A percentile compares a stretch with the other conserved stretches of the same genome.
phyloP scores from a whole-genome alignment of 2,888 invertebrate species.

The Steromphala cineraria region DNA sequence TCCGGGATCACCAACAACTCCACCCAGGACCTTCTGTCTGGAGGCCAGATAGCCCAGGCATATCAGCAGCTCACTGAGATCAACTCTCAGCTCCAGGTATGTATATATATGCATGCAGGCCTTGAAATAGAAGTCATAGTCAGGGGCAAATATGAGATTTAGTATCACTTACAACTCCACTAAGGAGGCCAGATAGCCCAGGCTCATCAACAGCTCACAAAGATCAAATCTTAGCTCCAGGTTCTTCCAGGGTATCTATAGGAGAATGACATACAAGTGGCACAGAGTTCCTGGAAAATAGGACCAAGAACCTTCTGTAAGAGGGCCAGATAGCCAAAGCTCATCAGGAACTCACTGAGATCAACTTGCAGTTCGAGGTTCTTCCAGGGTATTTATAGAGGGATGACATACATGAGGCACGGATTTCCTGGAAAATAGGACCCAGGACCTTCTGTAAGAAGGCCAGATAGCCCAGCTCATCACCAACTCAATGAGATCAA shows the following conservation, averaged over 20 bases:
- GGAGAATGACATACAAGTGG: too few species aligned
- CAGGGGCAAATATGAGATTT: too few species aligned
- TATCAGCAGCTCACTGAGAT: constrained; percentile 49
- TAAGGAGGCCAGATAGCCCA: constrained; percentile 29
- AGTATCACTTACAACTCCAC: constrained; percentile 25
- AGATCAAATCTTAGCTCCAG: constrained; percentile 59
- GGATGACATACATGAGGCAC: too few species aligned
- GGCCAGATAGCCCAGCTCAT: constrained; percentile 29
- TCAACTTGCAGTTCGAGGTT: constrained; percentile 62
- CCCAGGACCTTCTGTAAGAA: constrained; percentile 24
- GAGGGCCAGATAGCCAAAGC: constrained; percentile 31
- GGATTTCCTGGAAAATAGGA: too few species aligned
- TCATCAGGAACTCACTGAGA: constrained; percentile 46
- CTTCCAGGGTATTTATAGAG: not conserved
- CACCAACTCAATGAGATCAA: constrained; percentile 53
- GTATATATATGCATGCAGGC: too few species aligned
- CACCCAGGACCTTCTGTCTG: constrained; percentile 34
- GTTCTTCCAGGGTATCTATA: constrained; percentile 31
- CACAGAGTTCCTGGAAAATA: too few species aligned
- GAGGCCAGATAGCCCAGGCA: constrained; percentile 30
- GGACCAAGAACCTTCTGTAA: constrained; percentile 20
- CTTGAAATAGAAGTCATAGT: too few species aligned
- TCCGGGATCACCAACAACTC: constrained; percentile 21
- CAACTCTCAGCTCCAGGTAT: constrained; percentile 63
- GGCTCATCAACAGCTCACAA: constrained; percentile 43